Conservation (phyloP, 2,113 vertebrate species). For the Calidris pugnax region DNA sequence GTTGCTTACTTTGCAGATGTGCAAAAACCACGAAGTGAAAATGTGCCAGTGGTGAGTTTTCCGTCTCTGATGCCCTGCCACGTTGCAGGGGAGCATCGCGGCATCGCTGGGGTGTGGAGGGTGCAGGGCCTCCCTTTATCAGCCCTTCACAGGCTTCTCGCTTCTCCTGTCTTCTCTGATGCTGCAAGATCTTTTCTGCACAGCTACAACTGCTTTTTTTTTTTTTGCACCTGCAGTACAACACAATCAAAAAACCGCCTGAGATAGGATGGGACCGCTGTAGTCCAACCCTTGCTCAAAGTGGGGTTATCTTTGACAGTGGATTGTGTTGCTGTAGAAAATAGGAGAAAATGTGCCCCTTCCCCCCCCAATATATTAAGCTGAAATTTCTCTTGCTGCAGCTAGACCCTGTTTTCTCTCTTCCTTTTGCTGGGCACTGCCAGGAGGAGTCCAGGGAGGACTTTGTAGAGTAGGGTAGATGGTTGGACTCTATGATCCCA, state of each 20-base stretch:
- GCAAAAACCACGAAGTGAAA: conserved; percentile 15
- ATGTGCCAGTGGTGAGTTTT: not conserved
- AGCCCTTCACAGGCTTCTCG: not conserved
- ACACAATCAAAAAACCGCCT: not conserved
- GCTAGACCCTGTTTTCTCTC: not conserved
- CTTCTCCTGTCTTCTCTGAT: not conserved
- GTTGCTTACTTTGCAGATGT: conserved; percentile 54
- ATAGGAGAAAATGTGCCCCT: not conserved
- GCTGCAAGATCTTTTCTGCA: conserved; percentile 8
- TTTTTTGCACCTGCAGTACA: not conserved
- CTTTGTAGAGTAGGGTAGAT: too few species aligned
- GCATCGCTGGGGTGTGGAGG: not conserved
- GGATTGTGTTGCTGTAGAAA: not conserved
- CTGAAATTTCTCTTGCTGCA: not conserved
- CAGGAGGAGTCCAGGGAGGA: not conserved
- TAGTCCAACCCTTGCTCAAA: not conserved
- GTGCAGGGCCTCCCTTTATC: conserved; percentile 1
- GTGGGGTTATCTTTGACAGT: not conserved
- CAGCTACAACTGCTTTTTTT: not conserved
- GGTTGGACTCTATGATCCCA: too few species aligned
- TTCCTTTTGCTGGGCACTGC: not conserved
- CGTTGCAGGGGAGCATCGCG: not conserved
- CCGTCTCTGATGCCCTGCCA: rapidly evolving
- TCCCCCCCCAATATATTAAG: not conserved
- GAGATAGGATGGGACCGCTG: not conserved